Base-by-base conservation (phyloP, 2,797 vertebrate genomes). In the Pitangus sulphuratus region DNA sequence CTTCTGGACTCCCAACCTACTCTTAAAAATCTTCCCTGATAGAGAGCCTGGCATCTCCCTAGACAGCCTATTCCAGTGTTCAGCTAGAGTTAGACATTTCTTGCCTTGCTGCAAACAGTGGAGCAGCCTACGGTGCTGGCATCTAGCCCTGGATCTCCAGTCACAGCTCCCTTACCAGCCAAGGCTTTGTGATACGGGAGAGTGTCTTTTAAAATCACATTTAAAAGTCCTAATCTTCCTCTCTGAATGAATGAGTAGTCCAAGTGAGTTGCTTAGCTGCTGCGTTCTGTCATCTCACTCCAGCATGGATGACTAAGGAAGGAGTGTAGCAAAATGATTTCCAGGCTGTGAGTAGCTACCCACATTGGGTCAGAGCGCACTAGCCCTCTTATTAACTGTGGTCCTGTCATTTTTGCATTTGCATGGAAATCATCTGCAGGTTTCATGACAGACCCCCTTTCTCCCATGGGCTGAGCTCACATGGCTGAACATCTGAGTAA, bases 81-180 rank as follows among this genome's bases (percentile, higher is more conserved):
- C 57, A 54, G 42, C 19, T 51, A 14, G 11, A 69, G 8, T 6
- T 21, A 61, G 37, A 19, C 14, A 19, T 68, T 87, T 78, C 45
- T 50, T 66, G 40, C 51, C 22, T 84, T 56, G 25, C 26, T 84
- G 78, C 15, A 56, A 4, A 9, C 6, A 11, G 25, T 35, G 57
- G n/a, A 81, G 45, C 15, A 71, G n/a, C 8, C 30, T 10, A 14
- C 0, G 1, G 16, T 42, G 2, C 1, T 35, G 35, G 30, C 4
- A 66, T 2, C 4, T 15, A 53, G 22, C 2, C 4, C 26, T 1
- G 3, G 3, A 8, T 51, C 28, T 72, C 25, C 61, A 78, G 33
- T 48, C 68, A 26, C 24, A 57, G 30, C 31, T 65, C 33, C 15
- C 50, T 76, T 31, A 60, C 14, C 51, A 83, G 31, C 12, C 0